Conservation (phyloP, 1,140 invertebrate genomes). For the Sesamia nonagrioides region DNA sequence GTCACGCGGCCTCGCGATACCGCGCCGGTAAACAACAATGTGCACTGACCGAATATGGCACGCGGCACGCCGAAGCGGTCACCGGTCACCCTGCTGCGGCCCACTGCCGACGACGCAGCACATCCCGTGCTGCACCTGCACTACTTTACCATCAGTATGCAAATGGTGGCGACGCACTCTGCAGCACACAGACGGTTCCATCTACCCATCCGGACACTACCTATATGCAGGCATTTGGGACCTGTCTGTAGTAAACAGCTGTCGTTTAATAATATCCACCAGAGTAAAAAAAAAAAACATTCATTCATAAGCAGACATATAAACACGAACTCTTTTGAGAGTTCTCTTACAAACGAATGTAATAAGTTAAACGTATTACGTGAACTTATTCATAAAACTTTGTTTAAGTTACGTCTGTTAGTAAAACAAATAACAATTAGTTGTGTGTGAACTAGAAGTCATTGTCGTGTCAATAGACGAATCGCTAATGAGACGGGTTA, state of each 20-base stretch:
- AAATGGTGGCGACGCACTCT: not conserved
- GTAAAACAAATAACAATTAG: slow-evolving; percentile 28
- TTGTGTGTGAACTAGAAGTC: slow-evolving; percentile 4
- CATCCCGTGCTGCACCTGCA: slow-evolving; percentile 32
- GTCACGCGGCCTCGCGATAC: slow-evolving; percentile 86
- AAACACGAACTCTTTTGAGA: not conserved
- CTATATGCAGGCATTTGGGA: not conserved
- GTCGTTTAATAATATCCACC: not conserved
- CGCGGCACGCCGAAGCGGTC: slow-evolving; percentile 69
- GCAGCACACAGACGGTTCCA: not conserved
- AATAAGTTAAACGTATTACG: not conserved
- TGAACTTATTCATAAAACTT: not conserved
- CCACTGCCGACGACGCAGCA: slow-evolving; percentile 60
- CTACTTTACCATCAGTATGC: not conserved
- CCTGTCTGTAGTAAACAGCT: not conserved
- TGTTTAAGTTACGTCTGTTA: slow-evolving; percentile 10
- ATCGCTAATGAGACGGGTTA: slow-evolving; percentile 18
- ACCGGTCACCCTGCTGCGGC: slow-evolving; percentile 66
- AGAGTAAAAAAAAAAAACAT: not conserved
- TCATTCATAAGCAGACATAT: not conserved
- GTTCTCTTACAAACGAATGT: not conserved
- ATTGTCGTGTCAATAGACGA: slow-evolving; percentile 34
- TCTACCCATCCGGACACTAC: not conserved
- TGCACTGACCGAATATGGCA: slow-evolving; percentile 87
- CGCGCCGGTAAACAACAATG: slow-evolving; percentile 86